Percentiles rank a stretch among this genome's conserved stretches.
These are phyloP conservation scores for Drosophila elegans DNA, from an alignment of 1,140 invertebrate genomes.

Conservation along the genomic window DNA sequence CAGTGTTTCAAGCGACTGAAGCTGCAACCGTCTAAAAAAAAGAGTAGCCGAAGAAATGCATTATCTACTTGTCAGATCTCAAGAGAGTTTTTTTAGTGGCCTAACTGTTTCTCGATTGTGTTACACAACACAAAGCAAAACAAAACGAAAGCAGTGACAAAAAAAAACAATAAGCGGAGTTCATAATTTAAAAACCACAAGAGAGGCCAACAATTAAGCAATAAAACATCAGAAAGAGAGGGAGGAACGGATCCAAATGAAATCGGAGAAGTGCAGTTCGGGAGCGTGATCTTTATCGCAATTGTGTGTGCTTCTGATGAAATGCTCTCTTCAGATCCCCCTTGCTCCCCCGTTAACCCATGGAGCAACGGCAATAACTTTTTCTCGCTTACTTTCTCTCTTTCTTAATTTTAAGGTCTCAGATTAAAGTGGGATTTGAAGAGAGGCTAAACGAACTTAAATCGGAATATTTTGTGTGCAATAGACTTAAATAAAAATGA, in stretches of 20 bases:
- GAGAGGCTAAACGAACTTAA: no score
- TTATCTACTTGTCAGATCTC: conserved; percentile 70
- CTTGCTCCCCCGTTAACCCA: neutral
- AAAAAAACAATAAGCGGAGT: conserved; percentile 22
- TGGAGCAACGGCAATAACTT: conserved; percentile 44
- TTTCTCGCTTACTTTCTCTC: conserved; percentile 8
- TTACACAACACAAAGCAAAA: conserved; percentile 60
- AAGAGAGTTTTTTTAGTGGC: conserved; percentile 61
- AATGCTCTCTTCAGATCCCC: conserved; percentile 25
- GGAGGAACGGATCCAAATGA: conserved; percentile 18
- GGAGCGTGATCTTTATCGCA: conserved; percentile 68
- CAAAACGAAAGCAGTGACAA: conserved; percentile 50
- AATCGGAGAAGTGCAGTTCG: conserved; percentile 70
- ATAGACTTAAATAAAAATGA: no score
- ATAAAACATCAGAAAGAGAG: conserved; percentile 51
- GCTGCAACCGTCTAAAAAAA: conserved; percentile 11
- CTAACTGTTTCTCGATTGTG: conserved; percentile 71
- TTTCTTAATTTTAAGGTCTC: neutral
- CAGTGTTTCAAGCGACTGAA: conserved; percentile 9
- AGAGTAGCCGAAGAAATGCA: conserved; percentile 65
- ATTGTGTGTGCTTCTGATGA: conserved; percentile 71
- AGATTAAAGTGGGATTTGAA: neutral
- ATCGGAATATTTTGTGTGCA: no score
- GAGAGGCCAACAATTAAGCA: conserved; percentile 73
- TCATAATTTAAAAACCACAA: conserved; percentile 58